A percentile compares a stretch with the other conserved stretches of the same genome.
phyloP scores from a whole-genome alignment of 2,113 vertebrate genomes.

The Thinocorus orbignyianus region DNA sequence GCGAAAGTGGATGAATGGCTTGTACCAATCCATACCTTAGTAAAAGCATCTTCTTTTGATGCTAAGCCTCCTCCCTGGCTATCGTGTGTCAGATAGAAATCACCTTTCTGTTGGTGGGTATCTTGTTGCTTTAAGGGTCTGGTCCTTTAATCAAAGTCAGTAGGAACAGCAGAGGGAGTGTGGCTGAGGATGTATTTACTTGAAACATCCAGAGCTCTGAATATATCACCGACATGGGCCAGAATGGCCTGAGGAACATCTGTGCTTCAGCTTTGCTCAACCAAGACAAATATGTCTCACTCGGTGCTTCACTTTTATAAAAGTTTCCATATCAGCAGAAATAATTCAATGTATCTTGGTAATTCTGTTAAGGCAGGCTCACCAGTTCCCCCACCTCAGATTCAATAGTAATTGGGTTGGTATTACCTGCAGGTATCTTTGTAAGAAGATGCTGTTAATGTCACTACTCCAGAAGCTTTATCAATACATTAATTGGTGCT shows the following conservation, averaged over 20 bases:
- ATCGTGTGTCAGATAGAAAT: not conserved
- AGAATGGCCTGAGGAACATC: conserved; percentile 38
- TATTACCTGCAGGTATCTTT: conserved; percentile 53
- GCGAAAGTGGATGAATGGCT: not conserved
- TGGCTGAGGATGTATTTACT: not conserved
- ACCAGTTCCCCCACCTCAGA: not conserved
- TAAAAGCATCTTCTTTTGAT: not conserved
- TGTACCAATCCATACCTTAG: not conserved
- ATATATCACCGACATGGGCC: not conserved
- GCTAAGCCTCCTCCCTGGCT: not conserved
- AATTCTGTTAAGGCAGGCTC: conserved; percentile 46
- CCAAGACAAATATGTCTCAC: conserved; percentile 31
- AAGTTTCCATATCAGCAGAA: not conserved
- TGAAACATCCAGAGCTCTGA: not conserved
- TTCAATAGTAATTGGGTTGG: conserved; percentile 57
- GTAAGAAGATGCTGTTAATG: conserved; percentile 44
- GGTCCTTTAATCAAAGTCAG: not conserved
- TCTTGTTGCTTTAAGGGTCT: not conserved
- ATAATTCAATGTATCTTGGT: conserved; percentile 44
- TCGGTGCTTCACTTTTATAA: not conserved
- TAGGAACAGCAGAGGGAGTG: not conserved
- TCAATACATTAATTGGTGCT: conserved; percentile 50
- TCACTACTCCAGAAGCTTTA: conserved; percentile 26
- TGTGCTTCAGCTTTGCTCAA: conserved; percentile 36
- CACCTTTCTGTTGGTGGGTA: not conserved